Percentiles rank a stretch among this genome's conserved stretches.
Evolutionary conservation across 2,888 invertebrate species (phyloP).

Genomic region (Limnephilus lunatus): DNA sequence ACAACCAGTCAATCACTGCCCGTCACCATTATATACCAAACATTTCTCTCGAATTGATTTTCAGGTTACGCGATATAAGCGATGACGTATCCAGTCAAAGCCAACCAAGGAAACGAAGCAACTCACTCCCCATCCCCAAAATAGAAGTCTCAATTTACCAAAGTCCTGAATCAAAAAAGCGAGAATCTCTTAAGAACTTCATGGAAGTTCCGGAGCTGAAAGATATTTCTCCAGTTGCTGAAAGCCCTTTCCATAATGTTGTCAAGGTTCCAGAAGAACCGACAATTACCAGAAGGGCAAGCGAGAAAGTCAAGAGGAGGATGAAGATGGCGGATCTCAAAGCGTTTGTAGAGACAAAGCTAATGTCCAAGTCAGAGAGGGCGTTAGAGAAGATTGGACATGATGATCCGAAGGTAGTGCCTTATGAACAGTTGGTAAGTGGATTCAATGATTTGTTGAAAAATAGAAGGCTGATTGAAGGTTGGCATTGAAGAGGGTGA

Average conservation of each 20-base stretch:
- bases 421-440: conserved; percentile 82
- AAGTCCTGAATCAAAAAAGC: conserved; percentile 83
- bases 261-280: conserved; percentile 71
- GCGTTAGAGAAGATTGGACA: conserved; percentile 93
- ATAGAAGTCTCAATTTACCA: conserved; percentile 93
- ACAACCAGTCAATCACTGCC: not conserved
- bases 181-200: conserved; percentile 83
- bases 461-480: not conserved
- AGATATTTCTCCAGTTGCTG: conserved; percentile 81
- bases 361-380: conserved; percentile 93
- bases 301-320: conserved; percentile 89
- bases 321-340: conserved; percentile 95
- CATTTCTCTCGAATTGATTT: conserved; percentile 61
- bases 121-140: conserved; percentile 95
- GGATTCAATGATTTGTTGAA: conserved; percentile 65
- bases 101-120: conserved; percentile 91
- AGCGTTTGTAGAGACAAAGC: conserved; percentile 94
- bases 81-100: conserved; percentile 88
- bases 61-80: conserved; percentile 89
- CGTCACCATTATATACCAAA: not conserved
- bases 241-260: conserved; percentile 72
- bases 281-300: conserved; percentile 80
- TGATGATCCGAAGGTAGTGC: conserved; percentile 80
- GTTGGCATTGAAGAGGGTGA: not conserved
- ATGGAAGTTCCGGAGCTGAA: conserved; percentile 87